Evolutionary conservation across 2,888 invertebrate genomes (phyloP), one percentile per base, ranked within the genome.

Genomic region (Polyommatus icarus): DNA sequence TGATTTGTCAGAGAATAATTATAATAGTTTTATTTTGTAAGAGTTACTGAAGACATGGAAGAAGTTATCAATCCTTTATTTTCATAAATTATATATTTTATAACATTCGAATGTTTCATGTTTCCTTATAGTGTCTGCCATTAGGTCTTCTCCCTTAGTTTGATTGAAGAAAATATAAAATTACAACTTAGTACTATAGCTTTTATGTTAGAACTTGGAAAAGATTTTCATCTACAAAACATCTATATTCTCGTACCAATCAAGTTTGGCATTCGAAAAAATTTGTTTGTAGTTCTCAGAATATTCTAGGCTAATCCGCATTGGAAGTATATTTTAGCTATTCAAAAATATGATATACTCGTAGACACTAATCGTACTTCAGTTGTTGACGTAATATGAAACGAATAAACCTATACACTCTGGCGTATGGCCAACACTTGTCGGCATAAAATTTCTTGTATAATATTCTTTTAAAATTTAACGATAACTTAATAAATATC

Each of bases 391-490:
- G 75, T 50, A 50, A 75, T 29, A 29, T 75, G 29, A 75, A 50
- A 75, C 75, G 32, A 75, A 54, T 75, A 54, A 46, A 50, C 75
- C 75, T 1, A 46, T 46, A 46, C 18, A 50, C 20, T 10, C 54
- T 75, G 75, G 75, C 50, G 75, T 5, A 75, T 75, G 18, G 75
- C 75, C 75, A 75, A 75, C 54, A 75, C 75, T 75, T 75, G 18
- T 75, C 54, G 46, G 46, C 75, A 54, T 75, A 50, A 75, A 50
- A 75, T 75, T 75, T 75, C 54, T 50, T 75, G 15, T 75, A 18
- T 75, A 75, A 75, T 50, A 24, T 73, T 46, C 29, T 67, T 67
- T 67, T 73, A 73, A 73, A 73, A 73, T 50, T 50, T 29, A 29
- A 50, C 50, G 29, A 50, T 54, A 50, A 75, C 46, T 75, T 54